phyloP scores from a whole-genome alignment of 2,888 invertebrate species.

The Ophion ellenae region DNA sequence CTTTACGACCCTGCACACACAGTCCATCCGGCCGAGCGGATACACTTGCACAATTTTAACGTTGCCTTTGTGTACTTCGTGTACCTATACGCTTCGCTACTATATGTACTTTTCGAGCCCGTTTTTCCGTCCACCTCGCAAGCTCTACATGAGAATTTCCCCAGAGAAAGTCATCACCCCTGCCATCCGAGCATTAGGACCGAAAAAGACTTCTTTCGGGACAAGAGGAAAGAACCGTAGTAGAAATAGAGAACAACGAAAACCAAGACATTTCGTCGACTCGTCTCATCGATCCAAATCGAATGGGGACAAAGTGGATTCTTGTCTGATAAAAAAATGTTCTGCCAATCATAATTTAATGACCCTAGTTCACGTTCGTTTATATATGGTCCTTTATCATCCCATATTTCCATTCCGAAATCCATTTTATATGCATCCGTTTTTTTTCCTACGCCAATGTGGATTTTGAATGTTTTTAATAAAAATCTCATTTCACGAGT shows the following conservation, averaged over 20 bases:
- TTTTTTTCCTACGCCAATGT: too few species aligned
- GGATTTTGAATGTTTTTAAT: too few species aligned
- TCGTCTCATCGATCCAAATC: too few species aligned
- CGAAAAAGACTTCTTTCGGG: slow-evolving; percentile 22
- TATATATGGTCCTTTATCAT: too few species aligned
- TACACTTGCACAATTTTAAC: slow-evolving; percentile 28
- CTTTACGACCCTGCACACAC: slow-evolving; percentile 61
- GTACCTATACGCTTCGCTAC: slow-evolving; percentile 12
- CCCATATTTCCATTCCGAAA: too few species aligned
- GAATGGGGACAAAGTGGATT: too few species aligned
- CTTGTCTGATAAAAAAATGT: too few species aligned
- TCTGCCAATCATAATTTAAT: too few species aligned
- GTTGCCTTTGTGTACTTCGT: neutral
- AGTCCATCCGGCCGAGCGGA: slow-evolving; percentile 27
- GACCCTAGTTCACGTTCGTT: too few species aligned
- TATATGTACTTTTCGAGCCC: neutral
- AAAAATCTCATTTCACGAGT: too few species aligned
- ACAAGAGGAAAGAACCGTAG: neutral
- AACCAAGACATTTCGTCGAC: neutral
- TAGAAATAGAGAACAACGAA: neutral
- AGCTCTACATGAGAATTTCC: slow-evolving; percentile 30
- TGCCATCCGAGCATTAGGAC: slow-evolving; percentile 8
- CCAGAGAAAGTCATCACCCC: slow-evolving; percentile 34
- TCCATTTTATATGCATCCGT: too few species aligned
- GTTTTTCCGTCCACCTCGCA: slow-evolving; percentile 21